Evolutionary conservation across 2,797 vertebrate genomes (phyloP), one percentile per base, ranked within the genome.

Genomic region (Pogoniulus pusillus): DNA sequence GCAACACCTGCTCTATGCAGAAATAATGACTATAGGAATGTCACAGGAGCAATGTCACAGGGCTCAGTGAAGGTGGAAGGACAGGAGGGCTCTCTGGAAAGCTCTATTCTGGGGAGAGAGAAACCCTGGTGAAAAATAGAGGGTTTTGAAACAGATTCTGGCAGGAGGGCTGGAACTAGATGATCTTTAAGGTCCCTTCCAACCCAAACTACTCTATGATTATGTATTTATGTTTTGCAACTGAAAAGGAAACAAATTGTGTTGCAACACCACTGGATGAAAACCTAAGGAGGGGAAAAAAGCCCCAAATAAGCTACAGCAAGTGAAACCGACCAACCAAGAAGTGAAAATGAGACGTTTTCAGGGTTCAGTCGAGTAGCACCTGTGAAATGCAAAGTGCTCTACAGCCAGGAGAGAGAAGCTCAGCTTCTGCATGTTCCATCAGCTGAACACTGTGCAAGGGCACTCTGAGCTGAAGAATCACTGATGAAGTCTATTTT

Each of bases 311-410:
- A 77, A 82, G 39, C 78, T 83, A 89, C 35, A 49, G 57, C 37
- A 87, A 91, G 70, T 72, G 87, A 94, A 93, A 94, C 76, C 66
- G 92, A 94, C 59, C 63, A 81, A 94, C 87, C 87, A 78, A 95
- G 94, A 93, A 93, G 91, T 76, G 77, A 94, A 94, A 91, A 93
- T 79, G 53, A 88, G 39, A 70, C 64, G 71, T 90, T 93, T 84
- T 79, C 55, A 49, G 29, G 68, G n/a, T 51, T 85, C 63, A 87
- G 87, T 91, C 90, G 93, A 90, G 87, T 87, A 85, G 53, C 83
- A 93, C 80, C 85, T 90, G 93, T 59, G 53, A 95, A 94, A 93
- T 91, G 85, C 93, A 92, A 94, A 94, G 68, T 39, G 34, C 63
- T 85, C 59, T 85, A 29, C 47, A 83, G 53, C 66, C 66, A 87